phyloP scores from a whole-genome alignment of 2,888 invertebrate genomes.

The Cyaniris semiargus region DNA sequence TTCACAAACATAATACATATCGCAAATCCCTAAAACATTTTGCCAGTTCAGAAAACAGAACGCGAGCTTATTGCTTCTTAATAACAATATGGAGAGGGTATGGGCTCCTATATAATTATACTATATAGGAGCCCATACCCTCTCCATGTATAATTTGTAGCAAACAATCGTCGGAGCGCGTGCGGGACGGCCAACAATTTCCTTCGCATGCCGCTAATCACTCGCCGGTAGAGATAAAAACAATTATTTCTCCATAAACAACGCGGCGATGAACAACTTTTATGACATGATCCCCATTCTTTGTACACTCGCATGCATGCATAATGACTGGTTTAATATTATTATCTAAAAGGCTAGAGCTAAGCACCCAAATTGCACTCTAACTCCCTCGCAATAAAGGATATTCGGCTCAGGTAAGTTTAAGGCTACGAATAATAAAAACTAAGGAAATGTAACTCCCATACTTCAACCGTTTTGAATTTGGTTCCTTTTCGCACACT shows the following conservation, averaged over 20 bases:
- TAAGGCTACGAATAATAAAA: too few species aligned
- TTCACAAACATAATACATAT: too few species aligned
- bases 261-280: conserved; percentile 42
- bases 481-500: too few species aligned
- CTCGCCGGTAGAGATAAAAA: conserved; percentile 22
- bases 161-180: neutral
- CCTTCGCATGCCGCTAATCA: conserved; percentile 21
- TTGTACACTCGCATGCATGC: conserved; percentile 52
- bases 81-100: neutral
- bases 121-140: too few species aligned
- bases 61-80: neutral
- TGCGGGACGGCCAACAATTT: neutral
- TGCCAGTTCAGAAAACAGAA: neutral
- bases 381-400: conserved; percentile 50
- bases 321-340: conserved; percentile 50
- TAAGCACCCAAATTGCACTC: conserved; percentile 51
- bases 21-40: neutral
- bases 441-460: too few species aligned
- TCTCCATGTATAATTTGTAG: too few species aligned
- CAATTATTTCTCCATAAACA: conserved; percentile 38
- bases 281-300: conserved; percentile 49
- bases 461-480: too few species aligned
- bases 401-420: conserved; percentile 48
- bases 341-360: conserved; percentile 44
- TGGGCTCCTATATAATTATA: neutral